Evolutionary conservation across 2,797 vertebrate genomes (phyloP), one percentile per base, ranked within the genome.

Genomic region (Pseudomugil gertrudae): DNA sequence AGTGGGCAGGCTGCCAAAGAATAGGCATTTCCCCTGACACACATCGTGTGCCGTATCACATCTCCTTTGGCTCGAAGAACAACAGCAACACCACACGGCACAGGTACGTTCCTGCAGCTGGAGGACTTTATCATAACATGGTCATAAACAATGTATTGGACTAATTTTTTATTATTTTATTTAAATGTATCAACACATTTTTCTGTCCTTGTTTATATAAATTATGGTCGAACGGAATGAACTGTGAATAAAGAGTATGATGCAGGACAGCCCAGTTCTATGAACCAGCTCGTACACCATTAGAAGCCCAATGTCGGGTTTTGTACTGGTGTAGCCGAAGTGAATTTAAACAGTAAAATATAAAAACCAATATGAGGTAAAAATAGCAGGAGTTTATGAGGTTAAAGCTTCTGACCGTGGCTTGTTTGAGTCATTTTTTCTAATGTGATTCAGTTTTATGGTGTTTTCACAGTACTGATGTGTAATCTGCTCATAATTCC

Each of bases 1-100:
- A 98, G 84, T 98, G 96, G 96, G 96, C 96, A 1, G 96, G 96
- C 43, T 98, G 96, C 80, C 97, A 98, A 78, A 92, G 95, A 72
- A 96, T 98, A 62, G 90, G 93, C 48, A 98, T 98, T 79, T 95
- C 96, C 51, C 96, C 97, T 0, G 96, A 98, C 89, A 97, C 95
- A 0, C 97, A 98, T 64, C 94, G 95, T 1, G 97, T 97, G 69
- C 96, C 96, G 55, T 98, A 98, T 87, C 97, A 98, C 90, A 97
- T 99, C 90, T 97, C 96, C 57, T 97, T 97, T 55, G 96, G 96
- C 35, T 91, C 96, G 9, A 94, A 96, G 89, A 93, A 93, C 72
- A 90, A 93, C 66, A 92, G 89, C 76, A 89, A 80, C 47, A 51
- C 93, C 56, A 83, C 93, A 63, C 92, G 96, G 50, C 95, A 96